Percentiles rank a stretch among this genome's conserved stretches.
Evolutionary conservation across 2,888 invertebrate species (phyloP).

Genomic region (Aleiodes leptofemur): DNA sequence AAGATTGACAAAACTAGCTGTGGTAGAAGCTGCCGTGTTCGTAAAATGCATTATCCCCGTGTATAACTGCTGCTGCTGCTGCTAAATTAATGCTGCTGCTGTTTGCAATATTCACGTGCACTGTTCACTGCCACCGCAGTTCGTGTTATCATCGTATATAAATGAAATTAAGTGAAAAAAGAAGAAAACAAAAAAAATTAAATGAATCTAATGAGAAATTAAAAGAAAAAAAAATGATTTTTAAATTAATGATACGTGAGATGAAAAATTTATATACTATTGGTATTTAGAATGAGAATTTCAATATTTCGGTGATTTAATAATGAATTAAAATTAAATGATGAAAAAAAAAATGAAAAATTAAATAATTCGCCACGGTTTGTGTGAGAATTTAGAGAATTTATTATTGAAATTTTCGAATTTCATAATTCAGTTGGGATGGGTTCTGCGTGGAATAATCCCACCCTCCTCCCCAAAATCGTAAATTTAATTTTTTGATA

Average conservation of each 20-base stretch:
- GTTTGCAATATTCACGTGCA: slow-evolving; percentile 73
- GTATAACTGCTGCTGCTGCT: slow-evolving; percentile 62
- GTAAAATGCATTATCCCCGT: slow-evolving; percentile 67
- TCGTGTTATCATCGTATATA: slow-evolving; percentile 72
- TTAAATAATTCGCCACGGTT: not conserved
- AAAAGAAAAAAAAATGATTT: not conserved
- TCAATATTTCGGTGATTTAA: slow-evolving; percentile 16
- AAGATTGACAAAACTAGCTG: slow-evolving; percentile 63
- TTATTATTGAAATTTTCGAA: slow-evolving; percentile 16
- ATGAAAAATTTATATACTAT: not conserved
- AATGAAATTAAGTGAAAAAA: slow-evolving; percentile 43
- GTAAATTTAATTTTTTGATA: not conserved
- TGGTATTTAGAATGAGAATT: slow-evolving; percentile 1
- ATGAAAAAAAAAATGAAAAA: no score
- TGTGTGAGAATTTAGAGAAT: slow-evolving; percentile 11
- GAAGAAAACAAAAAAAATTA: not conserved
- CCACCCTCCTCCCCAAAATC: slow-evolving; percentile 7
- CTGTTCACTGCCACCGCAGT: slow-evolving; percentile 75
- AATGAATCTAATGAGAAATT: not conserved
- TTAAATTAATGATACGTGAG: not conserved
- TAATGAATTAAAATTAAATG: not conserved
- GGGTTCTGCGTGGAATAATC: slow-evolving; percentile 3
- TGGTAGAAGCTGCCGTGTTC: slow-evolving; percentile 73
- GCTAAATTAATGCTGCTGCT: slow-evolving; percentile 62
- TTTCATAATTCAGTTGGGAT: slow-evolving; percentile 9